These are phyloP conservation scores for Hydrozoanthus gracilis DNA, from an alignment of 92 coral and sea anemone genomes.

Conservation along the genomic window DNA sequence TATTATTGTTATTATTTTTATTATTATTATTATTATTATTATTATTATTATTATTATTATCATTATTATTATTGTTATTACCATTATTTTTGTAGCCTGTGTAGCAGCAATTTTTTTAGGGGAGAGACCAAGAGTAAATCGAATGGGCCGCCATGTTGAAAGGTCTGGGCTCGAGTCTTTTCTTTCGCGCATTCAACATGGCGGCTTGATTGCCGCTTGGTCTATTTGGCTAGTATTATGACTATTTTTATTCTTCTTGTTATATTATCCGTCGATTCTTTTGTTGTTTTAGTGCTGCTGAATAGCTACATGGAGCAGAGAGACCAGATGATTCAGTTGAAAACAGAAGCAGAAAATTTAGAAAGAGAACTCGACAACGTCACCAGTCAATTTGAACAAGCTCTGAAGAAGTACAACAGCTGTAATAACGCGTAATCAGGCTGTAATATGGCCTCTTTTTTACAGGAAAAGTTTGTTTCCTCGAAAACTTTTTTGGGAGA, in stretches of 20 bases:
- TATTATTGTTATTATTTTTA: too few species aligned
- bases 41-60: too few species aligned
- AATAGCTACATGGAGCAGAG: conserved; percentile 75
- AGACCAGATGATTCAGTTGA: conserved; percentile 76
- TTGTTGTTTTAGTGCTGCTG: conserved; percentile 66
- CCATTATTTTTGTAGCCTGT: too few species aligned
- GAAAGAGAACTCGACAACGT: conserved; percentile 74
- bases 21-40: too few species aligned
- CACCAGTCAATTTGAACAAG: conserved; percentile 65
- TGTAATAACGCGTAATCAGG: conserved; percentile 47
- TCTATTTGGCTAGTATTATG: neutral
- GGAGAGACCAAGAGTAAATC: too few species aligned
- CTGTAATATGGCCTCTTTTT: neutral
- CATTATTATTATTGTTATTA: too few species aligned
- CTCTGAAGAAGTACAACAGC: conserved; percentile 70
- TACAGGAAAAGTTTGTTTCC: neutral
- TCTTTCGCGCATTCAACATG: too few species aligned
- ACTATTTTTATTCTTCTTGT: neutral
- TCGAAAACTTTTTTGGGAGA: too few species aligned
- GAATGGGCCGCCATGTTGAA: too few species aligned
- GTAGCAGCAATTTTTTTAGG: too few species aligned
- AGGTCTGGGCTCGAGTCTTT: too few species aligned
- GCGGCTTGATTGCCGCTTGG: too few species aligned
- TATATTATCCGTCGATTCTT: neutral
- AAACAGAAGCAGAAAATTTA: conserved; percentile 62